Evolutionary conservation across 37 sponge, comb jelly and placozoan species (phyloP), one percentile per base, ranked within the genome.

Genomic region (Axinella damicornis): DNA sequence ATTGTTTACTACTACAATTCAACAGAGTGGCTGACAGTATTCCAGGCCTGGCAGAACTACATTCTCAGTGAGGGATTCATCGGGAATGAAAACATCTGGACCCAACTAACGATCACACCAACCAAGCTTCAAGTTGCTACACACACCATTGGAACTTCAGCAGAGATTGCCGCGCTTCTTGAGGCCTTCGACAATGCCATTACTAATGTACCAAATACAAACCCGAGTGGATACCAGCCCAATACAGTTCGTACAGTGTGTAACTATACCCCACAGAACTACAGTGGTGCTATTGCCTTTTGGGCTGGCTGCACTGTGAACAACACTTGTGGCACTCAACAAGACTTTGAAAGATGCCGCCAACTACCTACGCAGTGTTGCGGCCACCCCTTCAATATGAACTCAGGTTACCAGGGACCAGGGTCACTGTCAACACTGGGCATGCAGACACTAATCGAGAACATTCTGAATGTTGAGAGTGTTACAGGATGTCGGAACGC

Each of bases 401-500:
- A 62, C 64, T 62, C 64, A 62, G 64, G 64, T 5, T 62, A 62
- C 28, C 64, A 62, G 64, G n/a, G n/a, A n/a, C 24, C 24, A 62
- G 9, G 46, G 9, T 46, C 46, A 46, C 64, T 62, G 24, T 62
- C 64, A 24, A 27, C 24, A 2, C 5, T 6, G 24, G 64, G 64
- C 64, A 62, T 62, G 64, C 27, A 62, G 28, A 24, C 28, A 62
- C 2, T 62, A 5, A 62, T 62, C 11, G 28, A 62, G 5, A 62
- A 62, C 24, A 62, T 62, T 6, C 64, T 13, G 27, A 62, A 62
- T 62, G 24, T 62, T 27, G 28, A 6, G 27, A 62, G 11, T 62
- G 64, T 28, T 27, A 11, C 64, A 11, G 28, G 64, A 62, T 62
- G 64, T 62, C 2, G 2, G 27, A 62, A 62, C 12, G 64, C 28